Conservation (phyloP, 2,888 invertebrate species). For the Lasiommata megera region DNA sequence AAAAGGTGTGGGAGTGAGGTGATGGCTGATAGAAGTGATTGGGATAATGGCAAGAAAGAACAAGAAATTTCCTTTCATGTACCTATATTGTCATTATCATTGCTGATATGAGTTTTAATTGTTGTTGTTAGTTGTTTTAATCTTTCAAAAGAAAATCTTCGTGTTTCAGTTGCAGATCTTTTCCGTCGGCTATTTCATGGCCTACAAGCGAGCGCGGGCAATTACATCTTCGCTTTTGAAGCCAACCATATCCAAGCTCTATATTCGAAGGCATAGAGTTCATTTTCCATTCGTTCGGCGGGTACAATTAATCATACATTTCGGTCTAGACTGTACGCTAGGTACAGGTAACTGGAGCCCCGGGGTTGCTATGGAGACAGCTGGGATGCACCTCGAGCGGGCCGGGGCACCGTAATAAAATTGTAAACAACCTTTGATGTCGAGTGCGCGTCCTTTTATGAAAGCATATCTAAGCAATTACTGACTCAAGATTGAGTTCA, state of each 20-base stretch:
- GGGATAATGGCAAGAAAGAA: too few relatives aligned
- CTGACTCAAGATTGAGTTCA: constrained; percentile 3
- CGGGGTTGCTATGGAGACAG: constrained; percentile 39
- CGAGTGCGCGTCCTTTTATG: constrained; percentile 20
- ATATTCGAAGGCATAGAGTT: neutral
- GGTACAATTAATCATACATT: constrained; percentile 5
- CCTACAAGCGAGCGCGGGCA: constrained; percentile 1
- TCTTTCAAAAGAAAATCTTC: neutral
- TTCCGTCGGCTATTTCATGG: neutral
- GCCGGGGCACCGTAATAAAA: constrained; percentile 32
- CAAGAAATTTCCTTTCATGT: too few relatives aligned
- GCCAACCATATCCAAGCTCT: neutral
- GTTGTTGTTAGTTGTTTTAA: too few relatives aligned
- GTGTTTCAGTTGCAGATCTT: neutral
- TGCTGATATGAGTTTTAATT: too few relatives aligned
- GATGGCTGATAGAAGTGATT: too few relatives aligned
- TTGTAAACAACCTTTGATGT: constrained; percentile 31
- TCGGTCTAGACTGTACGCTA: constrained; percentile 25
- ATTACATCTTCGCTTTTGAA: neutral
- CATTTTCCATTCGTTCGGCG: neutral
- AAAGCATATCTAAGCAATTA: constrained; percentile 7
- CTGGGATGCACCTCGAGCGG: constrained; percentile 33
- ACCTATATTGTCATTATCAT: too few relatives aligned
- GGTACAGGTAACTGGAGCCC: constrained; percentile 24
- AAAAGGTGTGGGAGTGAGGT: too few relatives aligned